A percentile compares a stretch with the other conserved stretches of the same genome.
Conservation (phyloP, 1,140 invertebrate species). For the Caenorhabditis tropicalis region DNA sequence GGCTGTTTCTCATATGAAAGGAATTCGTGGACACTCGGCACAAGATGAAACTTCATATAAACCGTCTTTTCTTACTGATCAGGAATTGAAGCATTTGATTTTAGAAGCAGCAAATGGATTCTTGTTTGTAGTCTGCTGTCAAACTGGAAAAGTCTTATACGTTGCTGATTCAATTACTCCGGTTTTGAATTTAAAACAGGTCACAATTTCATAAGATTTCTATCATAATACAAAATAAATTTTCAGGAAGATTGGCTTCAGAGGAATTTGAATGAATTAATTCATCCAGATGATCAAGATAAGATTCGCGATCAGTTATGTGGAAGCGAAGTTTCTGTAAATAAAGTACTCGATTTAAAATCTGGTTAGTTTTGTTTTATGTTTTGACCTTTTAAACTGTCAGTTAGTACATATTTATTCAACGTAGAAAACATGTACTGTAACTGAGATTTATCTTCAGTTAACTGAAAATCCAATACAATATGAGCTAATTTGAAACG, state of each 20-base stretch:
- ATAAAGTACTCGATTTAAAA: slow-evolving; percentile 94
- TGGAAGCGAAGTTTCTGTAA: slow-evolving; percentile 92
- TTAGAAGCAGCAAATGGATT: slow-evolving; percentile 99
- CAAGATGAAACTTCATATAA: slow-evolving; percentile 80
- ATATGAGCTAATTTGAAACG: too few relatives aligned
- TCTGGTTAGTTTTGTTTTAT: slow-evolving; percentile 71
- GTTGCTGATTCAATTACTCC: slow-evolving; percentile 97
- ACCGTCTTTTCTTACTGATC: slow-evolving; percentile 97
- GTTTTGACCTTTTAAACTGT: too few relatives aligned
- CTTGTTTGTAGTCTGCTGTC: slow-evolving; percentile 96
- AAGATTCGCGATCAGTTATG: slow-evolving; percentile 93
- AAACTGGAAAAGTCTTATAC: slow-evolving; percentile 94
- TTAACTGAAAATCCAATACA: too few relatives aligned
- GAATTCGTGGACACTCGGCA: slow-evolving; percentile 50
- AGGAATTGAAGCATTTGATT: slow-evolving; percentile 97
- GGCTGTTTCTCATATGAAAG: slow-evolving; percentile 97
- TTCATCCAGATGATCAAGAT: slow-evolving; percentile 97
- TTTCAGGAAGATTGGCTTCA: slow-evolving; percentile 93
- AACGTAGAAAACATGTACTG: too few relatives aligned
- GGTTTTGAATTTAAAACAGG: slow-evolving; percentile 92
- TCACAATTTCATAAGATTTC: slow-evolving; percentile 68
- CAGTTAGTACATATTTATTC: too few relatives aligned
- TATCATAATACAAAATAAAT: slow-evolving; percentile 51
- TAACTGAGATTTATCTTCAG: too few relatives aligned
- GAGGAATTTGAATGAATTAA: slow-evolving; percentile 89